Evolutionary conservation across 2,113 vertebrate genomes (phyloP), one percentile per base, ranked within the genome.

Genomic region (Epinephelus fuscoguttatus): DNA sequence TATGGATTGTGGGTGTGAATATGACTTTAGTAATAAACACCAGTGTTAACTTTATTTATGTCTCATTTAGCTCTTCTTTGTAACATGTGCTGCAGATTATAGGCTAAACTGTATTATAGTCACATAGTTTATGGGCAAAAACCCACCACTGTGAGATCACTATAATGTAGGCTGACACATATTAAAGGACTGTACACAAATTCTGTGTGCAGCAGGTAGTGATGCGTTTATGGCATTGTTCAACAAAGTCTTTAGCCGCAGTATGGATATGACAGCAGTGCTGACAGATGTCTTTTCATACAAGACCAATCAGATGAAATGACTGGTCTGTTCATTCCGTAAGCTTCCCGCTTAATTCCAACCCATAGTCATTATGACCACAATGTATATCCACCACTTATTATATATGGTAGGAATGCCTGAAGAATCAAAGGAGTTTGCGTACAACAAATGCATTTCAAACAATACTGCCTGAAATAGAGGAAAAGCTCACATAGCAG

Each of bases 201-300:
- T 64, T 33, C 40, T 57, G 3, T 33, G 40, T 30, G 66, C 33
- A 53, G 50, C 7, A 23, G 56, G 18, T 18, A 67, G 50, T 42
- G 25, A 49, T 63, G 49, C 23, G 25, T 68, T 71, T 30, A 57
- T 23, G 42, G 2, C n/a, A 13, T 30, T 6, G 13, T 30, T 70
- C 21, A 74, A 52, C 59, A 45, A 72, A 77, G 37, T 59, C 11
- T 42, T 17, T 33, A 30, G 37, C 42, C 62, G 18, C 62, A 40
- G 56, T 21, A 71, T 63, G 72, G 47, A 82, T 80, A 52, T 56
- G 25, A 21, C 30, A n/a, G 68, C 15, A 21, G 47, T 14, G 11
- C 37, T 62, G 37, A 55, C 23, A 12, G 37, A 61, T 70, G 52
- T 73, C 19, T 53, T 78, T 72, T 78, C n/a, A 78, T 64, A 37